Percentiles rank a stretch among this genome's conserved stretches.
These are phyloP conservation scores for Eumerus sabulonum DNA, from an alignment of 2,888 invertebrate species.

Conservation along the genomic window DNA sequence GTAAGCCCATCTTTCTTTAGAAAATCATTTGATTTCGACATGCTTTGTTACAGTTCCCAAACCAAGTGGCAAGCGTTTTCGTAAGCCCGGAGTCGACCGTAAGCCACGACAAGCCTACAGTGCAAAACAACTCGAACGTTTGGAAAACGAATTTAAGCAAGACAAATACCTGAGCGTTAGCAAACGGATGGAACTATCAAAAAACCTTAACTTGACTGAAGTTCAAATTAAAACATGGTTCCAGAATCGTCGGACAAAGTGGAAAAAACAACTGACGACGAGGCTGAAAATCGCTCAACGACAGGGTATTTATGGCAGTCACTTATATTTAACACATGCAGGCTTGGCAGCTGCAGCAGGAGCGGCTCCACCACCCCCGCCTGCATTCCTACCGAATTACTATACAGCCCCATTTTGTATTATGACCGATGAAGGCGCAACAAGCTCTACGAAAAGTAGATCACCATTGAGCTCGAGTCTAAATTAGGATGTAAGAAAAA, in stretches of 20 bases:
- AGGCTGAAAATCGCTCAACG: slow-evolving; percentile 92
- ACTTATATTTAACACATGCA: slow-evolving; percentile 81
- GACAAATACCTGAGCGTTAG: slow-evolving; percentile 98
- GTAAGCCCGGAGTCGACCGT: slow-evolving; percentile 93
- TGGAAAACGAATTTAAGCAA: slow-evolving; percentile 96
- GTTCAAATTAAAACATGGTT: slow-evolving; percentile 99
- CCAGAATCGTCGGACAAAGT: slow-evolving; percentile 96
- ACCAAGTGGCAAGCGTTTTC: slow-evolving; percentile 87
- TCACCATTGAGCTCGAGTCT: slow-evolving; percentile 26
- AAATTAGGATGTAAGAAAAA: slow-evolving; percentile 6
- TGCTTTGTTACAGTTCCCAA: slow-evolving; percentile 85
- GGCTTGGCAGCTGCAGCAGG: slow-evolving; percentile 74
- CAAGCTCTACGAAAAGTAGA: slow-evolving; percentile 21
- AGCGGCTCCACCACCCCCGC: slow-evolving; percentile 49
- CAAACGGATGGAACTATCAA: slow-evolving; percentile 95
- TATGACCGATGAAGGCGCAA: slow-evolving; percentile 47
- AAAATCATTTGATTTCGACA: neutral
- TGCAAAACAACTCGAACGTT: slow-evolving; percentile 92
- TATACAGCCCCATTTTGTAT: slow-evolving; percentile 71
- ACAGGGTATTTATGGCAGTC: slow-evolving; percentile 84
- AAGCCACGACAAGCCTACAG: slow-evolving; percentile 98
- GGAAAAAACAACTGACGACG: slow-evolving; percentile 97
- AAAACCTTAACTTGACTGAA: slow-evolving; percentile 92
- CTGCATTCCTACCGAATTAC: slow-evolving; percentile 67
- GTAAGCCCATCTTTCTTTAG: slow-evolving; percentile 75